Percentiles rank a stretch among this genome's conserved stretches.
phyloP scores from a whole-genome alignment of 2,797 vertebrate genomes.

The Pipistrellus pipistrellus region DNA sequence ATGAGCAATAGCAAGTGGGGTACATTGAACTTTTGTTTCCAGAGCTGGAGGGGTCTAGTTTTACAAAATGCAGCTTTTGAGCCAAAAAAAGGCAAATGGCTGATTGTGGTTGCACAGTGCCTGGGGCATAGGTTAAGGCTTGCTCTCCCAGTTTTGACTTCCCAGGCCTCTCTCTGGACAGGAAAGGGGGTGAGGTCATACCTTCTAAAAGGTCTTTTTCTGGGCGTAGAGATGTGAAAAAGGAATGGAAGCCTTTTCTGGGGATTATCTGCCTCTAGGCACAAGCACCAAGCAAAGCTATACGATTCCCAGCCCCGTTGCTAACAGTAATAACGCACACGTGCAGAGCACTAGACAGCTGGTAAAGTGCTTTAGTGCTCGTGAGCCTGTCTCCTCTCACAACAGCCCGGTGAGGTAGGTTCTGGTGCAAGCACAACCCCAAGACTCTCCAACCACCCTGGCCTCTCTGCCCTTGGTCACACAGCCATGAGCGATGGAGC shows the following conservation, averaged over 20 bases:
- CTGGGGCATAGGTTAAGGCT: neutral
- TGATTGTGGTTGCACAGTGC: neutral
- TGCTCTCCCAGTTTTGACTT: neutral
- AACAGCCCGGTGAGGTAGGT: conserved; percentile 1
- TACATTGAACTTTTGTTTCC: neutral
- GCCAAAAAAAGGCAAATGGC: neutral
- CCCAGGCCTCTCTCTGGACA: neutral
- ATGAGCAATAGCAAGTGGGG: neutral
- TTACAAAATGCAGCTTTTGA: neutral
- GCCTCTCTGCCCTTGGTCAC: conserved; percentile 50
- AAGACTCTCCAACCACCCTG: neutral
- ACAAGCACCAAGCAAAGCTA: neutral
- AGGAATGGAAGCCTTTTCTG: neutral
- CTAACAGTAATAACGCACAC: rapidly evolving
- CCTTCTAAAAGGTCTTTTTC: neutral
- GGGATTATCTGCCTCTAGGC: neutral
- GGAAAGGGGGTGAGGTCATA: no score
- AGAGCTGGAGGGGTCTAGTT: neutral
- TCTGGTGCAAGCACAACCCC: neutral
- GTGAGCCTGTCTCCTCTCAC: neutral
- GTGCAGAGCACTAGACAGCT: neutral
- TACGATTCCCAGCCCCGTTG: neutral
- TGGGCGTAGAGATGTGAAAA: neutral
- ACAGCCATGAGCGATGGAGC: conserved; percentile 47
- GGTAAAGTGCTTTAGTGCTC: neutral